Base-by-base conservation (phyloP, 2,888 invertebrate genomes). In the Drosophila algonquin region DNA sequence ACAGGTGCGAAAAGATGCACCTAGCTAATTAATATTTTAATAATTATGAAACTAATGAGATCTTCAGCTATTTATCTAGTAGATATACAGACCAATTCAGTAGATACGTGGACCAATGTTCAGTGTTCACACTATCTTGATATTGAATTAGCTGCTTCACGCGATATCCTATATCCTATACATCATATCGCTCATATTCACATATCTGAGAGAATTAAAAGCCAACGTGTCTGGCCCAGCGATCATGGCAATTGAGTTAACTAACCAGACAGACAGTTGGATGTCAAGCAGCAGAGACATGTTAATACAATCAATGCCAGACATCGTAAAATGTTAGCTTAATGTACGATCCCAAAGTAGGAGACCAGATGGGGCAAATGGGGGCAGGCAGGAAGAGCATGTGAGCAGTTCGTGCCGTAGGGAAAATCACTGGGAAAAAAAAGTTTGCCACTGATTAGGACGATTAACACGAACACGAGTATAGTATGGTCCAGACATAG, bases 221-320 rank as follows among this genome's bases (percentile, higher is more conserved):
- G n/a, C 24, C 9, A 27, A n/a, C 27, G 8, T 27, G 50, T 24
- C 50, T 50, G 50, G 16, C 47, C 32, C 63, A 21, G 16, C 30
- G 30, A 44, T 44, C 54, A 58, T 32, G 61, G 32, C 69, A 81
- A 62, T 85, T 69, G 61, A 55, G 35, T 63, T 52, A 58, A 56
- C 62, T 30, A 40, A 10, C 9, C 62, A 62, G 72, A 44, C 72
- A 53, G 16, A 51, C 18, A 45, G 45, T 21, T 30, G 16, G 32
- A n/a, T 50, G 59, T 35, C 51, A 47, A 51, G 55, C 55, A 27
- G 12, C 70, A 21, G 62, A 35, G 62, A 80, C 50, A 69, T 73
- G 71, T 69, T 65, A 73, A 77, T 80, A 75, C 59, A 78, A 84
- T 81, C 65, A 84, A 76, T 48, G 65, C 76, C 84, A 81, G 79